Percentiles rank a stretch among this genome's conserved stretches.
Evolutionary conservation across 2,797 vertebrate genomes (phyloP).

Genomic region (Tamandua tetradactyla): DNA sequence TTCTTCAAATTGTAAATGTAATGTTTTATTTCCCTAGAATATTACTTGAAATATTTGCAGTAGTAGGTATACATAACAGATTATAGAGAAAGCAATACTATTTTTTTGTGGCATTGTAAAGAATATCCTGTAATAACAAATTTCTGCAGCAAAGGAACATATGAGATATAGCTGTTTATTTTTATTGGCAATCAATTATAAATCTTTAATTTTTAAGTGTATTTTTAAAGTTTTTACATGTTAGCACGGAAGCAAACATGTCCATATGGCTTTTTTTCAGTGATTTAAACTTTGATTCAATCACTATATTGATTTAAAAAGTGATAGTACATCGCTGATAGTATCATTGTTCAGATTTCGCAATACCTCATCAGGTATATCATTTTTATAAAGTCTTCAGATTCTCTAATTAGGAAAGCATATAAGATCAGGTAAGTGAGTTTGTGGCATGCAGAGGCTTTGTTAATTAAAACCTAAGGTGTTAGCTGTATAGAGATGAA

Average conservation of each 20-base stretch:
- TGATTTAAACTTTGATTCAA: conserved; percentile 34
- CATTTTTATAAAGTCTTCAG: not conserved
- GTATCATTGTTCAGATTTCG: not conserved
- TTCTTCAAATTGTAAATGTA: conserved; percentile 6
- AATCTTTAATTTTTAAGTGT: conserved; percentile 24
- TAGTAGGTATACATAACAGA: not conserved
- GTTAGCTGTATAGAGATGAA: not conserved
- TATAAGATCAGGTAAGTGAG: not conserved
- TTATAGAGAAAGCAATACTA: not conserved
- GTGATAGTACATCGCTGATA: not conserved
- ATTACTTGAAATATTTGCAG: conserved; percentile 37
- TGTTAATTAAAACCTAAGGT: not conserved
- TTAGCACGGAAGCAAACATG: conserved; percentile 1
- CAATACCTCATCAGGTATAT: not conserved
- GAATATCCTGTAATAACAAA: not conserved
- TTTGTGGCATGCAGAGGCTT: not conserved
- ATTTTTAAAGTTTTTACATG: not conserved
- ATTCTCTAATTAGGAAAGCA: conserved; percentile 14
- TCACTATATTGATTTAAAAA: not conserved
- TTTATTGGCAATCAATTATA: conserved; percentile 1
- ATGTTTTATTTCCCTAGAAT: conserved; percentile 32
- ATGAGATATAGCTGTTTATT: conserved; percentile 10
- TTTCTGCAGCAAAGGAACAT: conserved; percentile 20
- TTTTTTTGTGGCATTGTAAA: conserved; percentile 1
- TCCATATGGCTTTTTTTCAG: not conserved